Conservation (phyloP, 2,797 vertebrate species). For the Aplochiton taeniatus region DNA sequence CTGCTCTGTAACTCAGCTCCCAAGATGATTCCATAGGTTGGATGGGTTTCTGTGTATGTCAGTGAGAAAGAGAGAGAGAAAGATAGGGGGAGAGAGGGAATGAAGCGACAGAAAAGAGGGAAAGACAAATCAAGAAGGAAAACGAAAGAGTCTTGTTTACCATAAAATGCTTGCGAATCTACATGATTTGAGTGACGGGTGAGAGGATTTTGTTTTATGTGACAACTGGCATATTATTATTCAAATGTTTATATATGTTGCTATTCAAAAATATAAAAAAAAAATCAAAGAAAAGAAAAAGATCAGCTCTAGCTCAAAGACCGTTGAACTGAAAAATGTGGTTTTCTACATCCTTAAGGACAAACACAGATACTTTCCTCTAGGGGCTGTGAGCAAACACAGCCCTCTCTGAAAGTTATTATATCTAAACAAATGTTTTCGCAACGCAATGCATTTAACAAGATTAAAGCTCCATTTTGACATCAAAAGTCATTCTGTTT, state of each 20-base stretch:
- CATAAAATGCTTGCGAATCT: too few species aligned
- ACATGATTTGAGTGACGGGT: slow-evolving; percentile 1
- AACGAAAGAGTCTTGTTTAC: background rate
- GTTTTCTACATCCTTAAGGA: too few species aligned
- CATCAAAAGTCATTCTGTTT: too few species aligned
- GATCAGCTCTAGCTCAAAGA: background rate
- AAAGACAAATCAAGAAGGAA: background rate
- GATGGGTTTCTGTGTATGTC: slow-evolving; percentile 5
- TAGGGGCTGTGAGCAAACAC: too few species aligned
- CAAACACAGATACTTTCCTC: too few species aligned
- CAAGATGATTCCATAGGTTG: slow-evolving; percentile 11
- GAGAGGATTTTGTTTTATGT: background rate
- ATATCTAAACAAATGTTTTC: too few species aligned
- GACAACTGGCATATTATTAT: slow-evolving; percentile 16
- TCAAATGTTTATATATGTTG: too few species aligned
- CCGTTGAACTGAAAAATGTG: too few species aligned
- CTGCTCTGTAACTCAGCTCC: slow-evolving; percentile 13
- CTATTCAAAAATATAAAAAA: background rate
- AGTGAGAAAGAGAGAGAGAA: background rate
- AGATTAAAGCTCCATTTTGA: too few species aligned
- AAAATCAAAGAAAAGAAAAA: background rate
- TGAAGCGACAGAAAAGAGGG: background rate
- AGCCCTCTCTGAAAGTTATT: too few species aligned
- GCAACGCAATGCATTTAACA: too few species aligned
- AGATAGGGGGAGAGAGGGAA: background rate